phyloP scores from a whole-genome alignment of 2,113 vertebrate genomes.

The Rhineura floridana region DNA sequence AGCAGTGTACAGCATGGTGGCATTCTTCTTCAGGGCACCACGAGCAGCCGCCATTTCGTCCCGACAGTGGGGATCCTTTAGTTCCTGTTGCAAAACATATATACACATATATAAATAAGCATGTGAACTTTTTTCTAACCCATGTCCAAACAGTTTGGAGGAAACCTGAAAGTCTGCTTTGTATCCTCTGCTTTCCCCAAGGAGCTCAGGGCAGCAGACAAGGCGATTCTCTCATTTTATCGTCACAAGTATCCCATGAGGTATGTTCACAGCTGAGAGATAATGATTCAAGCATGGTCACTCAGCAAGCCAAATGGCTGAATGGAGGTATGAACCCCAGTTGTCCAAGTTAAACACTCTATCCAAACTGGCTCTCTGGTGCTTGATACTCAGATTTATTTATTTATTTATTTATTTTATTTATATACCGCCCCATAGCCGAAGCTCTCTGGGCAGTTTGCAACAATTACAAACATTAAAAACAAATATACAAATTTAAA shows the following conservation, averaged over 20 bases:
- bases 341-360: background rate
- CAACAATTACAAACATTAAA: too few species aligned
- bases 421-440: too few species aligned
- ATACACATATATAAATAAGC: background rate
- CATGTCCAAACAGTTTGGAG: background rate
- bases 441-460: too few species aligned
- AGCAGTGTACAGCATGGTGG: slow-evolving; percentile 97
- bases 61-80: slow-evolving; percentile 96
- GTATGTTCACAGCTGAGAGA: background rate
- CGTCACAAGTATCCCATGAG: background rate
- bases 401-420: background rate
- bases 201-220: background rate
- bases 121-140: background rate
- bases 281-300: background rate
- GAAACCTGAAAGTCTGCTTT: background rate
- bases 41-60: slow-evolving; percentile 98
- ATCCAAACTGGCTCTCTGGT: too few species aligned
- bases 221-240: background rate
- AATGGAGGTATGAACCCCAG: background rate
- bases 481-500: too few species aligned
- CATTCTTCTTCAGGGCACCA: slow-evolving; percentile 96
- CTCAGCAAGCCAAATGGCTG: background rate
- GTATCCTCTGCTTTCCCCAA: background rate
- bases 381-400: background rate
- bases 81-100: slow-evolving; percentile 75